Conservation (phyloP, 1,140 invertebrate species). For the Samia ricini region DNA sequence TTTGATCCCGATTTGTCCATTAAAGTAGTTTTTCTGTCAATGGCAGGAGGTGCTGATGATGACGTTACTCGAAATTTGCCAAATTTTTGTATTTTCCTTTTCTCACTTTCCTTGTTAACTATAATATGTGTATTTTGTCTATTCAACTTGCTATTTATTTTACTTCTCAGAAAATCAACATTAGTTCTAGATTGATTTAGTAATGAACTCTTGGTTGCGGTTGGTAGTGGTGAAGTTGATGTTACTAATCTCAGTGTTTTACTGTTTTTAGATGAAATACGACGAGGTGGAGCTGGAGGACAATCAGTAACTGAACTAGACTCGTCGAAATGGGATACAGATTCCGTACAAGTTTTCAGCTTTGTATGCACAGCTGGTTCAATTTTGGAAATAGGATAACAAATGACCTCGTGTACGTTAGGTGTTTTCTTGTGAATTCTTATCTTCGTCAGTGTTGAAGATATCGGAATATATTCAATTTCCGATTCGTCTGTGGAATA, state of each 20-base stretch:
- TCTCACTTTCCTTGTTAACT: constrained; percentile 52
- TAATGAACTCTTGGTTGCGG: constrained; percentile 30
- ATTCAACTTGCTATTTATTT: constrained; percentile 78
- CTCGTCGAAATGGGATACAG: constrained; percentile 47
- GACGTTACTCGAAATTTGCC: constrained; percentile 61
- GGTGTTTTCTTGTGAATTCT: constrained; percentile 82
- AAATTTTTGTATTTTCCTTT: constrained; percentile 32
- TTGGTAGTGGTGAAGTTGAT: constrained; percentile 59
- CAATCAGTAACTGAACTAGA: constrained; percentile 18
- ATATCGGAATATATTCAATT: constrained; percentile 90
- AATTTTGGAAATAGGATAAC: constrained; percentile 79
- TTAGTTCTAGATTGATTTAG: constrained; percentile 55
- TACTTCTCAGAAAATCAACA: constrained; percentile 78
- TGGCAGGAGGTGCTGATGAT: constrained; percentile 51
- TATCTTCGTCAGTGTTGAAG: constrained; percentile 87
- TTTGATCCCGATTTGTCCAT: constrained; percentile 15
- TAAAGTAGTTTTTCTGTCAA: constrained; percentile 47
- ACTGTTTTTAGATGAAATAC: constrained; percentile 86
- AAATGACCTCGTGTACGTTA: constrained; percentile 76
- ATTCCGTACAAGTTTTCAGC: constrained; percentile 76
- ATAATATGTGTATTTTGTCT: constrained; percentile 72
- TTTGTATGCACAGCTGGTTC: constrained; percentile 38
- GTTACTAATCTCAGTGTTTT: constrained; percentile 83
- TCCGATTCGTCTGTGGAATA: constrained; percentile 83
- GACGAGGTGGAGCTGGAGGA: constrained; percentile 83